These are phyloP conservation scores for Eleutherodactylus coqui DNA, from an alignment of 2,797 vertebrate genomes.

Conservation along the genomic window DNA sequence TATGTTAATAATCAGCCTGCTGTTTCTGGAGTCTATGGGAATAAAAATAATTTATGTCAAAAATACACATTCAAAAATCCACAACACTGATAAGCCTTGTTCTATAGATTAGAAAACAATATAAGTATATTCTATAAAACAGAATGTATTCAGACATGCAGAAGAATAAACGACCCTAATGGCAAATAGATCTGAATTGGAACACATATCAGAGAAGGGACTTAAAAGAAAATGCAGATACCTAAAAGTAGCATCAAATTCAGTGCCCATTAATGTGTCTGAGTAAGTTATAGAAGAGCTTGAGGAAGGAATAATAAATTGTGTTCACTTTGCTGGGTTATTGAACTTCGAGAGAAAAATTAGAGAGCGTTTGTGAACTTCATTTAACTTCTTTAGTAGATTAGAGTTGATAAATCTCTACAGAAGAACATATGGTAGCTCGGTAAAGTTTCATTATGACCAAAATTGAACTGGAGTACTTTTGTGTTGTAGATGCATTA, in stretches of 20 bases:
- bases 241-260: conserved; percentile 25
- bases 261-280: conserved; percentile 37
- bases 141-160: neutral
- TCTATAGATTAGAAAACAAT: neutral
- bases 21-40: conserved; percentile 10
- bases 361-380: conserved; percentile 21
- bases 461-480: neutral
- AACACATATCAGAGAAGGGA: neutral
- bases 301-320: conserved; percentile 42
- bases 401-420: conserved; percentile 8
- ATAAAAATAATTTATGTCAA: conserved; percentile 1
- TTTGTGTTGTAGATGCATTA: neutral
- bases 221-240: conserved; percentile 14
- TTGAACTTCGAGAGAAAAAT: conserved; percentile 30
- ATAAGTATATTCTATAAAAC: conserved; percentile 11
- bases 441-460: neutral
- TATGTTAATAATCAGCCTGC: neutral
- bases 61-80: neutral
- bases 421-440: neutral
- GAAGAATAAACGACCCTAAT: conserved; percentile 16
- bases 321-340: conserved; percentile 40
- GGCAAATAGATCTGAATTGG: conserved; percentile 1
- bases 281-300: conserved; percentile 1
- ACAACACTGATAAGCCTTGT: neutral
- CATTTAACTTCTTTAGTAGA: conserved; percentile 43